phyloP scores from a whole-genome alignment of 2,113 vertebrate species.

The Eclectus roratus region DNA sequence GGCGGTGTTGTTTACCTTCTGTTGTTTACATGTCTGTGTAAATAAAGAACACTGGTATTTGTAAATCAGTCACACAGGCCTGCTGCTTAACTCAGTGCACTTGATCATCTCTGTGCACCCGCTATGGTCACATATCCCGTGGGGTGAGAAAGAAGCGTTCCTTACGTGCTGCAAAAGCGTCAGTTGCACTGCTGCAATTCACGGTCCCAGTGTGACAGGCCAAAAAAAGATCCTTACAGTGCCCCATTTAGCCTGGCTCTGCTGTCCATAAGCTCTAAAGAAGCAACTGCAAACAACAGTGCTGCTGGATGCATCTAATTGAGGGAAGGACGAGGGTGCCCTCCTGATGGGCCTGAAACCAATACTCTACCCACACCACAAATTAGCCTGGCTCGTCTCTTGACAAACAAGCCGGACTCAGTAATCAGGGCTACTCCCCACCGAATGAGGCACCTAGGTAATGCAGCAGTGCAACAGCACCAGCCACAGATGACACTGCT shows the following conservation, averaged over 20 bases:
- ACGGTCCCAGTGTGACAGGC: neutral
- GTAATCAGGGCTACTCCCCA: neutral
- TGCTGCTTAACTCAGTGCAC: neutral
- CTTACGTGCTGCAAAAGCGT: neutral
- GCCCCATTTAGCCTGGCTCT: neutral
- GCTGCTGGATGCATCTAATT: neutral
- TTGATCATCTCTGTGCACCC: neutral
- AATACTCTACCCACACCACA: neutral
- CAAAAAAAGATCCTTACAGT: neutral
- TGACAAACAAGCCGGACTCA: neutral
- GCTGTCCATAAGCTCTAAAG: neutral
- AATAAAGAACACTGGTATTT: slow-evolving; percentile 67
- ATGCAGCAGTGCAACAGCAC: neutral
- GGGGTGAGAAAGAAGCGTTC: neutral
- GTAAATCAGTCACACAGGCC: slow-evolving; percentile 32
- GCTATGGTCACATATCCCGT: neutral
- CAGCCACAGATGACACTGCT: neutral
- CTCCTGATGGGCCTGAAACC: neutral
- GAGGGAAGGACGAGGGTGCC: neutral
- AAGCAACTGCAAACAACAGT: neutral
- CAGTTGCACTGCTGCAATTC: neutral
- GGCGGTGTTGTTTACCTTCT: slow-evolving; percentile 59
- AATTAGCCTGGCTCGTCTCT: neutral
- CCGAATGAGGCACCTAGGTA: neutral
- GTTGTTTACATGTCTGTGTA: slow-evolving; percentile 70